phyloP scores from a whole-genome alignment of 2,113 vertebrate genomes.

The Brachyistius frenatus region DNA sequence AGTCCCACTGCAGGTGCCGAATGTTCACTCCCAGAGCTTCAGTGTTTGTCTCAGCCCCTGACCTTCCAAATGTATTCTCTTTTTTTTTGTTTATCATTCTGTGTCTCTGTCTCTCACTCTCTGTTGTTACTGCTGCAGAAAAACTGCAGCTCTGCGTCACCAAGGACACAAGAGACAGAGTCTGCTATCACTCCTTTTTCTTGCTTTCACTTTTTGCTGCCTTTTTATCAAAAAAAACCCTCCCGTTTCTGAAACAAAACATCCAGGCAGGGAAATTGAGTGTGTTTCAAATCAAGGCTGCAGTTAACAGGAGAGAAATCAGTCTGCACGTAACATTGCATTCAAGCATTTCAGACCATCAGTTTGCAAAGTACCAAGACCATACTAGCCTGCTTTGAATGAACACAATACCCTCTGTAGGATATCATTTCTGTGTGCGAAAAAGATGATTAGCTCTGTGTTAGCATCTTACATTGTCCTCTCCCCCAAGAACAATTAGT shows the following conservation, averaged over 20 bases:
- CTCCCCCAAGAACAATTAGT: not conserved
- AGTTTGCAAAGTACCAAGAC: not conserved
- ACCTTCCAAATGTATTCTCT: constrained; percentile 54
- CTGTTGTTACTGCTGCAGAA: constrained; percentile 64
- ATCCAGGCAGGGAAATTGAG: not conserved
- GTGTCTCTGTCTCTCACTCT: constrained; percentile 17
- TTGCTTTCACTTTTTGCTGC: constrained; percentile 31
- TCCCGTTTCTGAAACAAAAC: not conserved
- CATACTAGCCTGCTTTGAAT: not conserved
- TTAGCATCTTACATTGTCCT: constrained; percentile 14
- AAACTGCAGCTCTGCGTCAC: constrained; percentile 71
- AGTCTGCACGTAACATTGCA: constrained; percentile 9
- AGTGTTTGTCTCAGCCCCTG: constrained; percentile 59
- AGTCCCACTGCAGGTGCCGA: constrained; percentile 55
- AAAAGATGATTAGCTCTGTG: constrained; percentile 7
- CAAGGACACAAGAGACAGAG: constrained; percentile 72
- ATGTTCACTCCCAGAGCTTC: constrained; percentile 47
- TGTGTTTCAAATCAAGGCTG: constrained; percentile 3
- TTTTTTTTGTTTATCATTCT: constrained; percentile 3
- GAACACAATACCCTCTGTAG: not conserved
- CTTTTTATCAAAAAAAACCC: constrained; percentile 16
- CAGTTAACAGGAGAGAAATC: not conserved
- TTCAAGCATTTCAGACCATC: not conserved
- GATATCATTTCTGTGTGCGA: not conserved
- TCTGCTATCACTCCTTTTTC: constrained; percentile 45